Percentiles rank a stretch among this genome's conserved stretches.
Conservation (phyloP, 2,797 vertebrate genomes). For the Brachyalestes nurse region DNA sequence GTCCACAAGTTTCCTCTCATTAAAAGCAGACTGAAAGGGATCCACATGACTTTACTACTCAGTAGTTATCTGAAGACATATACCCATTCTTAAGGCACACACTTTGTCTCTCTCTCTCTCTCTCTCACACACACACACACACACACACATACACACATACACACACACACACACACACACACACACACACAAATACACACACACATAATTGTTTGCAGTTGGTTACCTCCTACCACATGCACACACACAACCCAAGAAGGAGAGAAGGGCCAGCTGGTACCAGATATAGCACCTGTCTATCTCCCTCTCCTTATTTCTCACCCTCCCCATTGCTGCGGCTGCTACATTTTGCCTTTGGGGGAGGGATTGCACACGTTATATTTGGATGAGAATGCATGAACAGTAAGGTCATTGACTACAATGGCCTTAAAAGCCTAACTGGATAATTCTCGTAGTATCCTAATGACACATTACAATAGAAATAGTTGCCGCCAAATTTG, state of each 20-base stretch:
- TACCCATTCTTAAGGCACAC: not conserved
- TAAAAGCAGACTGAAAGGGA: not conserved
- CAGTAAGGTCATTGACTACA: slow-evolving; percentile 44
- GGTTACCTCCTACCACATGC: slow-evolving; percentile 39
- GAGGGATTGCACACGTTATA: slow-evolving; percentile 29
- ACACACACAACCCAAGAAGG: slow-evolving; percentile 72
- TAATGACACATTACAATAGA: not conserved
- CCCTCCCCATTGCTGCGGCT: slow-evolving; percentile 55
- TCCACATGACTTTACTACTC: not conserved
- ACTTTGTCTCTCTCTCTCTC: no score
- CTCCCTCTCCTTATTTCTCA: slow-evolving; percentile 58
- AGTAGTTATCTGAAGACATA: not conserved
- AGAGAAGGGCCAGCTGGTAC: slow-evolving; percentile 65
- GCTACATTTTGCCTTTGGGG: slow-evolving; percentile 54
- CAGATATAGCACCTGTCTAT: slow-evolving; percentile 77
- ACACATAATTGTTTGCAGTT: slow-evolving; percentile 1
- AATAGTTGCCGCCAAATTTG: not conserved
- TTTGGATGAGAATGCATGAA: slow-evolving; percentile 36
- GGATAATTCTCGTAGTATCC: not conserved
- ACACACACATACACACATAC: not conserved
- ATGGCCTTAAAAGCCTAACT: not conserved
- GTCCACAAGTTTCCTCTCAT: not conserved
- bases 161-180: not conserved
- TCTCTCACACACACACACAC: not conserved
- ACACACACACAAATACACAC: no score